These are phyloP conservation scores for Parauchenoglanis ngamensis DNA, from an alignment of 2,797 vertebrate species.

Conservation along the genomic window DNA sequence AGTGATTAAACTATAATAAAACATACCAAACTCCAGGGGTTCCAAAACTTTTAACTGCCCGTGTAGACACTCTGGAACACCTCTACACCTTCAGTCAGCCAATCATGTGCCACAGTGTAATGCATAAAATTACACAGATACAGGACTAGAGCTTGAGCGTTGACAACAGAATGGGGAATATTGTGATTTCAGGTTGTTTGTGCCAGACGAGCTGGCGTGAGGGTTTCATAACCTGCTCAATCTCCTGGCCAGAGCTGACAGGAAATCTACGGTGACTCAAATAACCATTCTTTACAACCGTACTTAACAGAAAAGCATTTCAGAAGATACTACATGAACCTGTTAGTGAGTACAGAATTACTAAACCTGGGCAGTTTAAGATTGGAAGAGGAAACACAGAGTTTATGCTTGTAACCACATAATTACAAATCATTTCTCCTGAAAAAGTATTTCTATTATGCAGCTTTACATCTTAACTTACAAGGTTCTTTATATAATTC, in stretches of 20 bases:
- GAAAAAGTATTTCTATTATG: background rate
- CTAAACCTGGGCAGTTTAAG: background rate
- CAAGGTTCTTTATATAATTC: background rate
- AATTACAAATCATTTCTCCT: background rate
- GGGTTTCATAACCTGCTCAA: background rate
- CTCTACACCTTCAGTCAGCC: background rate
- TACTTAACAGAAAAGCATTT: background rate
- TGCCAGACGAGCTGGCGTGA: background rate
- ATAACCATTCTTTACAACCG: background rate
- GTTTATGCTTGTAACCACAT: background rate
- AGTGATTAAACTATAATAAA: background rate
- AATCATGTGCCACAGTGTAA: background rate
- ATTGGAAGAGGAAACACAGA: background rate
- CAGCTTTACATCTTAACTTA: background rate
- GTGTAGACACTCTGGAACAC: background rate
- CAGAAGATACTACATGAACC: background rate
- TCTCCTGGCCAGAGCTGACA: background rate
- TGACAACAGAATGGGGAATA: background rate
- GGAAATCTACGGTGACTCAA: background rate
- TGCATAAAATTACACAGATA: background rate
- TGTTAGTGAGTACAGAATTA: background rate
- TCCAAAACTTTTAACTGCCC: background rate
- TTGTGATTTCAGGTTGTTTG: background rate
- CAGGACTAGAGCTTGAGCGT: background rate
- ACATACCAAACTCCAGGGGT: background rate